Percentiles rank a stretch among this genome's conserved stretches.
phyloP scores from a whole-genome alignment of 2,113 vertebrate species.

The Chaetorhynchus papuensis region DNA sequence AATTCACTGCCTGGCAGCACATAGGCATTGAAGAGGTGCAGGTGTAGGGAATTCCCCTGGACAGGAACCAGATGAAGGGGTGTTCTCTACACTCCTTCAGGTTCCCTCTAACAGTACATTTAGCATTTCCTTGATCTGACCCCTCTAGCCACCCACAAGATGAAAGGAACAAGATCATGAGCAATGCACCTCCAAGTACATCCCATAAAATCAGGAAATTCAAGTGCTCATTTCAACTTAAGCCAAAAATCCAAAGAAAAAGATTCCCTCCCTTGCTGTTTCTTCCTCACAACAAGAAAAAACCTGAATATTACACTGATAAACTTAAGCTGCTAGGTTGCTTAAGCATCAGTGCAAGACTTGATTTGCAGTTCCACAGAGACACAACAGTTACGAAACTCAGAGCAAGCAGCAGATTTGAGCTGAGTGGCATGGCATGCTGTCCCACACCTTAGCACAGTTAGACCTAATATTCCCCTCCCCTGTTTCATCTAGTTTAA shows the following conservation, averaged over 20 bases:
- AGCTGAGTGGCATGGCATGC: background rate
- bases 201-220: background rate
- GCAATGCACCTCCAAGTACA: background rate
- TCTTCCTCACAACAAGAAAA: background rate
- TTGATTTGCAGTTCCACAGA: background rate
- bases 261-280: background rate
- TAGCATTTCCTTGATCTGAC: background rate
- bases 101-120: background rate
- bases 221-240: background rate
- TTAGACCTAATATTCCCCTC: background rate
- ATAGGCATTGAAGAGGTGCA: fast-evolving
- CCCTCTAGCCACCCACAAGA: background rate
- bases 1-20: background rate
- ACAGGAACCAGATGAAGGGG: background rate
- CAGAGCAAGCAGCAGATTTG: background rate
- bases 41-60: background rate
- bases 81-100: background rate
- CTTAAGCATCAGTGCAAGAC: background rate
- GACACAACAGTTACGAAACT: background rate
- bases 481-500: background rate
- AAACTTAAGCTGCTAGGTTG: background rate
- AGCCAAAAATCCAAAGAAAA: background rate
- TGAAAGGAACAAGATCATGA: background rate
- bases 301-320: background rate
- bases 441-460: background rate